phyloP scores from a whole-genome alignment of 2,797 vertebrate species.

The Syngnathus acus region DNA sequence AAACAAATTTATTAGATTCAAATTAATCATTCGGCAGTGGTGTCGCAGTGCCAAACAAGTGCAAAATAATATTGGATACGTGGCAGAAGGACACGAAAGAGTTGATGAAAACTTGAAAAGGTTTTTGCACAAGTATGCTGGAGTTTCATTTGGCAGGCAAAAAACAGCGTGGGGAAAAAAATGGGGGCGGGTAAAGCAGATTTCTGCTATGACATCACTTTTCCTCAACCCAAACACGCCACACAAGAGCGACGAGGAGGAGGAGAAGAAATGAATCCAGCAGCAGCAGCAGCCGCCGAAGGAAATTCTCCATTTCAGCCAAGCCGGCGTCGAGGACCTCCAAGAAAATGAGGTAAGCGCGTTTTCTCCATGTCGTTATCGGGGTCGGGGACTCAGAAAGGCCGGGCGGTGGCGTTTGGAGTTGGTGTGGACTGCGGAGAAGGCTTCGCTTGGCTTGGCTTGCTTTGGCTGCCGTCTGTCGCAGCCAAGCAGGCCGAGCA shows the following conservation, averaged over 20 bases:
- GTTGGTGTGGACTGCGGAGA: neutral
- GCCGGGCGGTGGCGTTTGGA: neutral
- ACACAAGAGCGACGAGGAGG: constrained; percentile 16
- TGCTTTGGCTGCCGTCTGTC: neutral
- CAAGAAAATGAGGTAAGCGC: constrained; percentile 4
- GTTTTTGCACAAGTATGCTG: constrained; percentile 23
- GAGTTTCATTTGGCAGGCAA: constrained; percentile 51
- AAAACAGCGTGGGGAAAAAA: constrained; percentile 26
- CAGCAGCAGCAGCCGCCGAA: too few relatives aligned
- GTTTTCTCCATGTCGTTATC: neutral
- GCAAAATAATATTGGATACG: neutral
- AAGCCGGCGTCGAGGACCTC: neutral
- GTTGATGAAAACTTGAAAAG: neutral
- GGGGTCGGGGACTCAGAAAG: neutral
- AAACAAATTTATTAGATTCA: too few relatives aligned
- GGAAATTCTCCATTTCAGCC: neutral
- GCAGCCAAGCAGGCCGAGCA: neutral
- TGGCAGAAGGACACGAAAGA: neutral
- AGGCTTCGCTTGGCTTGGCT: neutral
- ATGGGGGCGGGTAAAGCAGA: constrained; percentile 61
- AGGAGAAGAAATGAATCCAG: constrained; percentile 22
- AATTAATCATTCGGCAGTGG: too few relatives aligned
- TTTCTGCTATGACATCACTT: constrained; percentile 76
- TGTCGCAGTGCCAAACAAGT: neutral
- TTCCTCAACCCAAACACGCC: constrained; percentile 61